These are phyloP conservation scores for Rhamnusium bicolor DNA, from an alignment of 2,888 invertebrate species.

Conservation along the genomic window DNA sequence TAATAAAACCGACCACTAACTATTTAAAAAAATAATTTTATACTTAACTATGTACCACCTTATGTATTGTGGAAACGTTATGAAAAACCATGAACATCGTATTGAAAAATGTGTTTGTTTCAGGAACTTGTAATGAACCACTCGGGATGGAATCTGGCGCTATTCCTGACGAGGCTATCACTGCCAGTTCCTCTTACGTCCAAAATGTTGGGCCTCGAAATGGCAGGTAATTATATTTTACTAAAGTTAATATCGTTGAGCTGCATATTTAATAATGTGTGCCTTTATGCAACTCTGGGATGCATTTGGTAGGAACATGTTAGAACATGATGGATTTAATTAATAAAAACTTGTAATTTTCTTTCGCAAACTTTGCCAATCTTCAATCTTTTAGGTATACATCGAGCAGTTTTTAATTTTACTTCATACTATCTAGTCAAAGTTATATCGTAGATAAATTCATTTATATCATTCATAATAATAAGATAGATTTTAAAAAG, in stretches of 20 bases:
- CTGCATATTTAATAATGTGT: background rate
- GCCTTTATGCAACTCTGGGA: background rate
- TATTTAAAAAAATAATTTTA: too few species aligned
- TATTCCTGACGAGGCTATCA: conserved; percentile 79
- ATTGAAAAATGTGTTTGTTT: conserved; percentile 57
- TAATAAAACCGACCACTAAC: too few species aligned
- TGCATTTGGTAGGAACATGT: background rate
- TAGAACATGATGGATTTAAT: background rate
- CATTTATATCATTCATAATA: too few species aligned
- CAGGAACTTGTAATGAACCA: conserved; percentile 77
- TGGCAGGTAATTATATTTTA: conserved; percentile 74
- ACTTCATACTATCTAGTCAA: too few species aligned
- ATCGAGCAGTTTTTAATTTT: too few species aligned
- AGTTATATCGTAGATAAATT: too few species aligned
- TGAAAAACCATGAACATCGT: background rate
- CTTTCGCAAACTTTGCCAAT: background rate
- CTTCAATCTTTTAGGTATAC: background rate
- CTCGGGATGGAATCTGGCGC: conserved; percentile 83
- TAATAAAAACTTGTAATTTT: background rate
- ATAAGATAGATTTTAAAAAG: too few species aligned
- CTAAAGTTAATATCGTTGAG: background rate
- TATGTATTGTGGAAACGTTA: background rate
- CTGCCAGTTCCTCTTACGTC: conserved; percentile 82
- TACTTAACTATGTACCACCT: too few species aligned
- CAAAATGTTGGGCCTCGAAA: conserved; percentile 80